Base-by-base conservation (phyloP, 2,797 vertebrate species). In the Darevskia mixta region DNA sequence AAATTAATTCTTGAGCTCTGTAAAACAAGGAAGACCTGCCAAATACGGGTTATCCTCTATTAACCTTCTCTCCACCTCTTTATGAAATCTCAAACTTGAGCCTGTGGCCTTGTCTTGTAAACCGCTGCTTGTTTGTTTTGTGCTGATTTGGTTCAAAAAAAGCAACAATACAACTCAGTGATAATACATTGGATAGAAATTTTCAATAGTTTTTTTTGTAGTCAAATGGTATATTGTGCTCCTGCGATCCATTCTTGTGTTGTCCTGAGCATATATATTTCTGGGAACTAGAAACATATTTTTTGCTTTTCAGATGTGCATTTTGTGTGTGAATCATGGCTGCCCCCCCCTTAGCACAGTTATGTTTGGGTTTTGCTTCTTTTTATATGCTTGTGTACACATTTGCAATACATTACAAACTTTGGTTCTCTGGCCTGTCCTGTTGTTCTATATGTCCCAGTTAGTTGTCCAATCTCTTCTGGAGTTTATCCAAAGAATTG, bases 251-350 rank as follows among this genome's bases (percentile, higher is more conserved):
- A 64, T 9, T 35, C 29, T 80, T 3, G 8, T 77, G 72, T 27
- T 0, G n/a, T 41, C 38, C 8, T 18, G 10, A 23, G 18, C 6
- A 66, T 49, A 81, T 58, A 76, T 27, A 61, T 38, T 64, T 86
- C 1, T 27, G 79, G 72, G 66, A 87, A 89, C 91, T 91, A 91
- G 91, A 90, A 25, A 82, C 38, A n/a, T 13, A 15, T 45, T 77
- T 64, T 64, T 64, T 64, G 41, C 67, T 87, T 77, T 92, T 76
- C 61, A 20, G 1, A 0, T 87, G 29, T 81, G 49, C 32, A 17
- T 75, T 89, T 90, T 45, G 18, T 75, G 25, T 61, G 41, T 69
- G 8, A 61, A 38, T 77, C 29, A 6, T 72, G 3, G 71, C 81
- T 49, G 8, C 0, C 1, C 29, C 11, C 49, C 38, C 23, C 82